Percentiles rank a stretch among this genome's conserved stretches.
Conservation (phyloP, 2,888 invertebrate species). For the Erebia epiphron region DNA sequence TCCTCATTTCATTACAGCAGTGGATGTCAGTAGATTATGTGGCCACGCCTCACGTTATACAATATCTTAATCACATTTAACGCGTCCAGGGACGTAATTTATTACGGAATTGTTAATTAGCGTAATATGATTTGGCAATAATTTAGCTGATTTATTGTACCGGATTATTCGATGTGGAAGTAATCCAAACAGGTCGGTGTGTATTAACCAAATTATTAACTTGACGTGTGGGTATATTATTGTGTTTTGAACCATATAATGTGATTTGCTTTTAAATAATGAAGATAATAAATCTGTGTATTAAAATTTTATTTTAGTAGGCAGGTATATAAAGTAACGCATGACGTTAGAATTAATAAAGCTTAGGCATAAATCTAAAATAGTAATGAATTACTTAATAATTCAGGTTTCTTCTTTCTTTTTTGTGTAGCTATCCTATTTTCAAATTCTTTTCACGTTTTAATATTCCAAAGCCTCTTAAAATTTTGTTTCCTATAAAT, state of each 20-base stretch:
- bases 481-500: too few species aligned
- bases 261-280: too few species aligned
- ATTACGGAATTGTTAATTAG: constrained; percentile 28
- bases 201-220: constrained; percentile 7
- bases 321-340: too few species aligned
- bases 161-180: constrained; percentile 14
- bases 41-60: constrained; percentile 12
- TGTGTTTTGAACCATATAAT: not conserved
- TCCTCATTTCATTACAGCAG: not conserved
- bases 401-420: too few species aligned
- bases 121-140: constrained; percentile 28
- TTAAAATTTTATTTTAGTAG: too few species aligned
- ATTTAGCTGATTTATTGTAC: constrained; percentile 22
- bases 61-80: constrained; percentile 41
- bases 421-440: too few species aligned
- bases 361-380: too few species aligned
- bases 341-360: too few species aligned
- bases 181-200: constrained; percentile 10
- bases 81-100: constrained; percentile 32
- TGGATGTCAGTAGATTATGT: constrained; percentile 23
- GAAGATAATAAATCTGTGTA: not conserved
- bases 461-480: too few species aligned
- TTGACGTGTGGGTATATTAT: not conserved
- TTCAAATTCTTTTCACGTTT: too few species aligned
- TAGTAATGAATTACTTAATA: too few species aligned